phyloP scores from a whole-genome alignment of 2,797 vertebrate species.

The Epinephelus awoara region DNA sequence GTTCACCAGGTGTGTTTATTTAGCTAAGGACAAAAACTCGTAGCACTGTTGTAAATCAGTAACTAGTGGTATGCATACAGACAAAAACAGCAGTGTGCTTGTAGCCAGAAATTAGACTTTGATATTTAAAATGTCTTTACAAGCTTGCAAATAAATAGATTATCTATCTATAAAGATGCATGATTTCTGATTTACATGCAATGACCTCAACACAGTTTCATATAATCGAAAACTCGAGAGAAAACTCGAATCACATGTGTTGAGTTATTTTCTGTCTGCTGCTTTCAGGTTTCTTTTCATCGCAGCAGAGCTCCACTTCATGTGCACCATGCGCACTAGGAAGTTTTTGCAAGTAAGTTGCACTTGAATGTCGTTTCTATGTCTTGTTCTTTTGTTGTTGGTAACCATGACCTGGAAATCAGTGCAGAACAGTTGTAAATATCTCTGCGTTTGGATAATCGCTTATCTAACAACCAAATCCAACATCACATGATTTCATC shows the following conservation, averaged over 20 bases:
- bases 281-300: conserved; percentile 87
- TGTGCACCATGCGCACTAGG: conserved; percentile 87
- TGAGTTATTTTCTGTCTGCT: conserved; percentile 27
- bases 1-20: conserved; percentile 84
- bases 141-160: not conserved
- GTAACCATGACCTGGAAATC: conserved; percentile 28
- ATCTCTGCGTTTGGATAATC: conserved; percentile 40
- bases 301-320: conserved; percentile 81
- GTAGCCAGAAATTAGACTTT: not conserved
- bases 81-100: conserved; percentile 1
- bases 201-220: not conserved
- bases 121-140: not conserved
- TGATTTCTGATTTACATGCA: not conserved
- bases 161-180: not conserved
- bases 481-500: conserved; percentile 75
- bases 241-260: not conserved
- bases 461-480: conserved; percentile 57
- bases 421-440: conserved; percentile 21
- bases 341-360: conserved; percentile 91
- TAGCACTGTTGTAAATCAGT: conserved; percentile 14
- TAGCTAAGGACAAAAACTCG: not conserved
- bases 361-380: conserved; percentile 8
- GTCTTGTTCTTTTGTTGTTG: conserved; percentile 19
- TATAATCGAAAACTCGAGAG: not conserved
- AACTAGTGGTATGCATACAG: not conserved